Evolutionary conservation across 1,140 invertebrate genomes (phyloP).

Genomic region (Megathymus violae): DNA sequence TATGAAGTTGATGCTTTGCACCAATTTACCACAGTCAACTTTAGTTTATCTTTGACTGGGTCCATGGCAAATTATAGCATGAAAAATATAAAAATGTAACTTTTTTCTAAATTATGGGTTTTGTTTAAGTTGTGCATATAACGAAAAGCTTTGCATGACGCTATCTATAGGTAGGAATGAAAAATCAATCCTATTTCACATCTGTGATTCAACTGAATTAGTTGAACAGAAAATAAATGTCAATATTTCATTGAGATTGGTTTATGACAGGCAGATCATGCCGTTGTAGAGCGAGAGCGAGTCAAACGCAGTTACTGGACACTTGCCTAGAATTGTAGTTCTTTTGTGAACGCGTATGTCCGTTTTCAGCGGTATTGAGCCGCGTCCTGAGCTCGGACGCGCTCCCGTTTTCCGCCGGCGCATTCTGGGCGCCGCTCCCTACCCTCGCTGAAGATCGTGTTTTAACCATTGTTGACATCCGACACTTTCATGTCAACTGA

Average conservation of each 20-base stretch:
- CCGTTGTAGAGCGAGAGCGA: constrained; percentile 46
- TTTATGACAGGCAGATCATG: constrained; percentile 37
- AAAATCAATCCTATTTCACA: background rate
- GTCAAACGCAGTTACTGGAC: constrained; percentile 60
- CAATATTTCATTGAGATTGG: background rate
- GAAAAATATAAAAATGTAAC: too few species aligned
- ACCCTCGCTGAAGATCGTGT: constrained; percentile 82
- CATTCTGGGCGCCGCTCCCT: constrained; percentile 69
- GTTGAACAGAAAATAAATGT: background rate
- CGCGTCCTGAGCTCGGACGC: constrained; percentile 73
- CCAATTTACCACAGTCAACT: too few species aligned
- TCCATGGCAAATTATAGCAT: too few species aligned
- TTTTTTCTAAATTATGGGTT: too few species aligned
- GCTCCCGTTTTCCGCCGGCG: constrained; percentile 74
- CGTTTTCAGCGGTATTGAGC: constrained; percentile 71
- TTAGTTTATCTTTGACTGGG: too few species aligned
- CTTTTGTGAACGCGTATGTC: constrained; percentile 64
- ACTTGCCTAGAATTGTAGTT: constrained; percentile 71
- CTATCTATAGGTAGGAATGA: too few species aligned
- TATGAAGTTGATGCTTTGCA: too few species aligned
- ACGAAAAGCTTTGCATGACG: too few species aligned
- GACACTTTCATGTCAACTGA: constrained; percentile 81
- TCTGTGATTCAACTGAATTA: background rate
- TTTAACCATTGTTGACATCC: constrained; percentile 82
- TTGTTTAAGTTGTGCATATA: too few species aligned